Evolutionary conservation across 2,797 vertebrate species (phyloP), one percentile per base, ranked within the genome.

Genomic region (Ptychadena robeensis): DNA sequence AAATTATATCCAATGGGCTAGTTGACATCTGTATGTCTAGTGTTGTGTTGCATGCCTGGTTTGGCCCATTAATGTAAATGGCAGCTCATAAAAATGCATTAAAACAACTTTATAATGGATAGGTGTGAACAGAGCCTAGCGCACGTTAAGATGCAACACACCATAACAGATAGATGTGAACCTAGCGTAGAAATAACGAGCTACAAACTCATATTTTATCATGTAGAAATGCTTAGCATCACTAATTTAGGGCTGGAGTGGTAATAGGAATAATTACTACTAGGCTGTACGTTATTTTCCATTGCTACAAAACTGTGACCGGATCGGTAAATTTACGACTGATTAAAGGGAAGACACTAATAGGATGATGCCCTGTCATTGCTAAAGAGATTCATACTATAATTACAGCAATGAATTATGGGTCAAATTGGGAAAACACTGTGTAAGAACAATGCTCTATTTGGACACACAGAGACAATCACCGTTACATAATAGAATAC

Each of bases 361-460:
- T 61, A 53, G 18, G 35, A 67, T 67, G 65, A 67, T 67, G 65
- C 10, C 4, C 65, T 67, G 65, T 67, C 34, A 67, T 35, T 37
- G 2, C 7, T 34, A 9, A 25, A 57, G 44, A 34, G 31, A 28
- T 57, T 73, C 48, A 73, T 34, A 11, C 34, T 73, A 22, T 59
- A 10, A 67, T 67, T 35, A 34, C 22, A 34, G 32, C 65, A 67
- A 73, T 73, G 53, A 73, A 73, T 73, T 73, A 73, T 61, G 11
- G 32, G 71, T 35, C 27, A 31, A 73, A 35, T n/a, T 27, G n/a
- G 32, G 32, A 11, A 73, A 73, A 32, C 22, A 27, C n/a, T 25
- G 31, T 61, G 53, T 27, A 53, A 73, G 53, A 34, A 61, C 32
- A 25, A 53, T 73, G 31, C 22, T 35, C n/a, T 57, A 25, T 34